Conservation (phyloP, 1,140 invertebrate species). For the Lethocerus indicus region DNA sequence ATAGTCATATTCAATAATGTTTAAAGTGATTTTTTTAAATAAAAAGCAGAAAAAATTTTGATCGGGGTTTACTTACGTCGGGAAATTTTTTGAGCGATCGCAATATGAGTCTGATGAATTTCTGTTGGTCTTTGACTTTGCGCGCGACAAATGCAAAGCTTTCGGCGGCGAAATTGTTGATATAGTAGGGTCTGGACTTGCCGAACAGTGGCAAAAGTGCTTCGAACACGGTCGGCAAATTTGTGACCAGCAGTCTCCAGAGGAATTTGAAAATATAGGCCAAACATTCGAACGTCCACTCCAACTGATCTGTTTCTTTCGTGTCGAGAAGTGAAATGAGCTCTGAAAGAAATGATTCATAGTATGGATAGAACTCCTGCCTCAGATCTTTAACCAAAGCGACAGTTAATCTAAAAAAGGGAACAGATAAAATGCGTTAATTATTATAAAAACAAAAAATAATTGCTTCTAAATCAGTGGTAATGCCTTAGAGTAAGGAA, state of each 20-base stretch:
- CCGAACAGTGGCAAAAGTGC: conserved; percentile 56
- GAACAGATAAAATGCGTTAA: conserved; percentile 41
- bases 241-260: conserved; percentile 62
- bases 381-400: conserved; percentile 71
- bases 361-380: conserved; percentile 71
- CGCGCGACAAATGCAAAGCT: conserved; percentile 83
- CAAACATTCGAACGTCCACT: conserved; percentile 63
- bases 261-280: conserved; percentile 81
- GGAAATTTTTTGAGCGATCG: conserved; percentile 41
- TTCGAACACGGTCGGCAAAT: conserved; percentile 55
- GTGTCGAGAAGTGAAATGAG: conserved; percentile 54
- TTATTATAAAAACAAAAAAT: too few relatives aligned
- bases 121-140: conserved; percentile 64
- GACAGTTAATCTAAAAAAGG: conserved; percentile 51
- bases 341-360: conserved; percentile 45
- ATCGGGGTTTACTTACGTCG: conserved; percentile 36
- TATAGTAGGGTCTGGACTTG: conserved; percentile 50
- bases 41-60: conserved; percentile 9
- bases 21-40: not conserved
- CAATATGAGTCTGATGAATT: conserved; percentile 54
- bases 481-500: not conserved
- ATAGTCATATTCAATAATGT: not conserved
- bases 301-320: conserved; percentile 64
- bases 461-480: conserved; percentile 34
- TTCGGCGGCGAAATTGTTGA: conserved; percentile 86